Evolutionary conservation across 2,888 invertebrate species (phyloP).

Genomic region (Psococerastis gibbosa): DNA sequence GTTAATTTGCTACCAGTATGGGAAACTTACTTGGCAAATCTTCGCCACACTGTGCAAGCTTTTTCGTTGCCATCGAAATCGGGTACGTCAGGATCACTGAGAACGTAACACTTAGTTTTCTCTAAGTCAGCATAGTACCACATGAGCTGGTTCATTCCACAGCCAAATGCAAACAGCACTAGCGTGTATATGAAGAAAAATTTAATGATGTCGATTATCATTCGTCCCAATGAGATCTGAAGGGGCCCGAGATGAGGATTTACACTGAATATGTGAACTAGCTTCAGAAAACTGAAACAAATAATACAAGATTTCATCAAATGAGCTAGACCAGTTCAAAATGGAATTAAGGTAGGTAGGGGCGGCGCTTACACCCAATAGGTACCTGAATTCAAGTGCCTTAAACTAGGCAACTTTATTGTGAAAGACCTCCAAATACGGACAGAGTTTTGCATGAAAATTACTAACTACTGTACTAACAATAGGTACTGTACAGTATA

Average conservation of each 20-base stretch:
- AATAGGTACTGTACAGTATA: too few relatives aligned
- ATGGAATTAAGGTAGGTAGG: neutral
- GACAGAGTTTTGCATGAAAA: too few relatives aligned
- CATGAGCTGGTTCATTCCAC: conserved; percentile 79
- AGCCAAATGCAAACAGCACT: conserved; percentile 88
- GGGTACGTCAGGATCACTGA: conserved; percentile 42
- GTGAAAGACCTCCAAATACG: too few relatives aligned
- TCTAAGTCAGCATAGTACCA: conserved; percentile 88
- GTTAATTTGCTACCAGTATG: too few relatives aligned
- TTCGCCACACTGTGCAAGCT: conserved; percentile 68
- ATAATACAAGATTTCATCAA: conserved; percentile 4
- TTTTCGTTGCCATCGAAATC: conserved; percentile 72
- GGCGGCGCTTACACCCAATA: neutral
- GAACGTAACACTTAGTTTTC: conserved; percentile 66
- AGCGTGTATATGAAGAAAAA: conserved; percentile 89
- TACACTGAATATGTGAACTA: conserved; percentile 92
- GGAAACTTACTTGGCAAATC: conserved; percentile 70
- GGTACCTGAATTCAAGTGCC: conserved; percentile 1
- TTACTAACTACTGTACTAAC: too few relatives aligned
- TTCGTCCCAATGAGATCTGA: conserved; percentile 84
- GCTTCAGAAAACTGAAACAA: conserved; percentile 60
- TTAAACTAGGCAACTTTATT: neutral
- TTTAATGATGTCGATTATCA: conserved; percentile 89
- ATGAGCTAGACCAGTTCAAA: neutral
- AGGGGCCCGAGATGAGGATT: conserved; percentile 88